A percentile compares a stretch with the other conserved stretches of the same genome.
Conservation (phyloP, 2,113 vertebrate species). For the Xenus cinereus region DNA sequence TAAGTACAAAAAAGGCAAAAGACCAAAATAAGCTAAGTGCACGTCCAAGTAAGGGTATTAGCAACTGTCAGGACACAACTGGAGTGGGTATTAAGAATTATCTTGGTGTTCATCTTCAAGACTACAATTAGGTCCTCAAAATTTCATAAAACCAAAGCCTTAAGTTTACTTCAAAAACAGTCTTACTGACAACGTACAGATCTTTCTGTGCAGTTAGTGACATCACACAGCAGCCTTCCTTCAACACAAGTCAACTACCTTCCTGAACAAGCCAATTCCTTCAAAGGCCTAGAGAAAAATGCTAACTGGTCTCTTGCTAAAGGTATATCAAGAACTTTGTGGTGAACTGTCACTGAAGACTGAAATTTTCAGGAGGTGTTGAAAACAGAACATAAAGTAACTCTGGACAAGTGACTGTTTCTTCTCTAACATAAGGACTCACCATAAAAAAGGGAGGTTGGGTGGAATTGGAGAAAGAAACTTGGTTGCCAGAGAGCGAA, state of each 20-base stretch:
- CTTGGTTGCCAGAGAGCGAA: not conserved
- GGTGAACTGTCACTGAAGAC: not conserved
- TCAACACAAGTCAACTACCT: not conserved
- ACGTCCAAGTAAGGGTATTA: not conserved
- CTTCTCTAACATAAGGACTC: not conserved
- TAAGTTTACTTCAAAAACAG: not conserved
- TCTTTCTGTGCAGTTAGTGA: not conserved
- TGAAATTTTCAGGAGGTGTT: not conserved
- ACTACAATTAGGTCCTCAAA: not conserved
- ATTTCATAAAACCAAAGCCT: not conserved
- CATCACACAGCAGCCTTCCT: not conserved
- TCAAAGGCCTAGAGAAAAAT: not conserved
- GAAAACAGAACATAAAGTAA: not conserved
- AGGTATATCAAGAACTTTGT: not conserved
- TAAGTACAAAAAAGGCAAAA: not conserved
- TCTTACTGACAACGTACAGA: not conserved
- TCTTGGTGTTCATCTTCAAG: not conserved
- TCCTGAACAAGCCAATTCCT: not conserved
- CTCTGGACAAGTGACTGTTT: not conserved
- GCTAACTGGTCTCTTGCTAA: not conserved
- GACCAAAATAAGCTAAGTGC: not conserved
- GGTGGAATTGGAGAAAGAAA: not conserved
- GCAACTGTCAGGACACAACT: not conserved
- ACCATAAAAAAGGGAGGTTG: not conserved
- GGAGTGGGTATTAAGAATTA: not conserved